phyloP scores from a whole-genome alignment of 2,797 vertebrate genomes.

The Peromyscus aztecus region DNA sequence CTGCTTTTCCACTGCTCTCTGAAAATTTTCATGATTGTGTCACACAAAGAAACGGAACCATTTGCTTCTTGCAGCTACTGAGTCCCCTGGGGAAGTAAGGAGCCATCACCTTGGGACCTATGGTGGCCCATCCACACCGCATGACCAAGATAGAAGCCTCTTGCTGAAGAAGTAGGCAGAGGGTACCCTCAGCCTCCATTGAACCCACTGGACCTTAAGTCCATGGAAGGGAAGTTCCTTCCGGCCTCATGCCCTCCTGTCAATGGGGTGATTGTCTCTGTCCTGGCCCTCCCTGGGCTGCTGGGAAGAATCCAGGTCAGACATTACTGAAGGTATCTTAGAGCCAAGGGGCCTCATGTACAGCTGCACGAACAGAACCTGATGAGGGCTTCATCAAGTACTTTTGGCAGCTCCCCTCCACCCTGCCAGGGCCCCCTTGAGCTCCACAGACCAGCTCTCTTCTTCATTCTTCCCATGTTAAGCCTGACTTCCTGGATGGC shows the following conservation, averaged over 20 bases:
- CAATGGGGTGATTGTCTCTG: neutral
- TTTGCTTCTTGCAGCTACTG: neutral
- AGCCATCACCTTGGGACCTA: neutral
- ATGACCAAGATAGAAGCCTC: neutral
- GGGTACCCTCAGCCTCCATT: neutral
- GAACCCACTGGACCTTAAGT: neutral
- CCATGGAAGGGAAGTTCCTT: neutral
- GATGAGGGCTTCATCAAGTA: neutral
- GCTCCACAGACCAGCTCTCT: neutral
- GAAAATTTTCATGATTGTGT: neutral
- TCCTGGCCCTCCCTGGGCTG: neutral
- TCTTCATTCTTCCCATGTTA: neutral
- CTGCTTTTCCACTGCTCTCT: neutral
- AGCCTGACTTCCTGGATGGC: neutral
- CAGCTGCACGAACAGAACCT: neutral
- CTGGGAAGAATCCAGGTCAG: neutral
- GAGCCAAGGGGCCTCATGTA: accelerated
- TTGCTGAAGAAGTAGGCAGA: too few relatives aligned
- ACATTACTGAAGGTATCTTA: neutral
- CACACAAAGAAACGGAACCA: neutral
- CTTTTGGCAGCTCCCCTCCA: neutral
- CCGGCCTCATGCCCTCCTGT: neutral
- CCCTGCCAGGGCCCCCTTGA: neutral
- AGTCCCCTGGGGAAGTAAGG: neutral
- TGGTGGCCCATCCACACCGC: neutral